A percentile compares a stretch with the other conserved stretches of the same genome.
phyloP scores from a whole-genome alignment of 2,113 vertebrate genomes.

The Ornithorhynchus anatinus region DNA sequence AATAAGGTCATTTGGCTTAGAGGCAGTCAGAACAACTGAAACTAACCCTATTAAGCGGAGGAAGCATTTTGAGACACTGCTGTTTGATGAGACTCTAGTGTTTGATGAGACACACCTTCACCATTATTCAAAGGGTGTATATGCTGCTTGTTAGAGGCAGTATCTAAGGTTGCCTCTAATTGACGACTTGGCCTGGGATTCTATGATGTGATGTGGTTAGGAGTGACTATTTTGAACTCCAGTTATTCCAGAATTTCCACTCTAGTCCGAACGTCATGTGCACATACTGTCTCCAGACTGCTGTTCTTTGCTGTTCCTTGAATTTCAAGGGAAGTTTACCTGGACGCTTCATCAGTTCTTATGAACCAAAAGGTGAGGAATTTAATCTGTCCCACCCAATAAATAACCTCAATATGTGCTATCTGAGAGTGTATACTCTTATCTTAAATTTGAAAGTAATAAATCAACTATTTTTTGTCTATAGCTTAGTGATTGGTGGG shows the following conservation, averaged over 20 bases:
- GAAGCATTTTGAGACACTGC: background rate
- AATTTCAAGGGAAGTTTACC: background rate
- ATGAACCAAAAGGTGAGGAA: constrained; percentile 40
- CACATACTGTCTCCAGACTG: background rate
- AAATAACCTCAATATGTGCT: too few species aligned
- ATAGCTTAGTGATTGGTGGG: background rate
- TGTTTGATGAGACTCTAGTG: background rate
- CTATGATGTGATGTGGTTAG: constrained; percentile 38
- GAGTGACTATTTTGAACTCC: constrained; percentile 55
- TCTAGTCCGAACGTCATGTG: background rate
- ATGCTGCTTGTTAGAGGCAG: background rate
- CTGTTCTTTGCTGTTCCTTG: background rate
- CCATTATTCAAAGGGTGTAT: background rate
- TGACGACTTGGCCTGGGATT: background rate
- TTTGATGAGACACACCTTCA: background rate
- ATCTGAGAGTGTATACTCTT: too few species aligned
- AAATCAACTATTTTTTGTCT: background rate
- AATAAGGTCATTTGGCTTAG: too few species aligned
- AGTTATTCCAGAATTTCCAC: constrained; percentile 62
- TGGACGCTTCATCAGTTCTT: background rate
- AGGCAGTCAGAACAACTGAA: background rate
- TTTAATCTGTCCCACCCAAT: too few species aligned
- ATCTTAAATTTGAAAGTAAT: too few species aligned
- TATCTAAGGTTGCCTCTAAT: background rate
- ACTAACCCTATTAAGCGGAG: background rate